These are phyloP conservation scores for Adelosebastes latens DNA, from an alignment of 2,797 vertebrate species.

Conservation along the genomic window DNA sequence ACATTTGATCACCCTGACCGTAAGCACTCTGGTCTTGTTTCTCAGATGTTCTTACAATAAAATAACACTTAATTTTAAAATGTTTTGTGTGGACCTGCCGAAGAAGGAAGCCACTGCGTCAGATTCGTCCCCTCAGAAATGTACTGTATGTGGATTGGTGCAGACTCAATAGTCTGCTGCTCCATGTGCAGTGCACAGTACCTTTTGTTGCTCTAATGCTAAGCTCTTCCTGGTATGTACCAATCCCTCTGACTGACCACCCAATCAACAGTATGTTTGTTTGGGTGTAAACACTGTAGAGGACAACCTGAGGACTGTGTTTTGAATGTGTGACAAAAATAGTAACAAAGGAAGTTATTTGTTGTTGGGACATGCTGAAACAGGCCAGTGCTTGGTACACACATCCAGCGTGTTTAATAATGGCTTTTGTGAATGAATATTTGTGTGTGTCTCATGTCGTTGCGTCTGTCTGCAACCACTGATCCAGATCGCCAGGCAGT, in stretches of 20 bases:
- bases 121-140: neutral
- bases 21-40: neutral
- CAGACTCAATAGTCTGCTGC: neutral
- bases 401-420: constrained; percentile 42
- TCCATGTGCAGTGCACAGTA: neutral
- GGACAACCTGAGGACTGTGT: constrained; percentile 1
- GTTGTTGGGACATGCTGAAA: constrained; percentile 56
- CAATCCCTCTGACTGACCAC: constrained; percentile 23
- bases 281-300: constrained; percentile 42
- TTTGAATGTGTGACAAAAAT: constrained; percentile 23
- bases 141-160: constrained; percentile 1
- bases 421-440: constrained; percentile 54
- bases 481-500: constrained; percentile 18
- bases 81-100: neutral
- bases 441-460: constrained; percentile 15
- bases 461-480: constrained; percentile 39
- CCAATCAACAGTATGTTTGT: constrained; percentile 40
- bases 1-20: too few species aligned
- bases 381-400: constrained; percentile 44
- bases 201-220: constrained; percentile 21
- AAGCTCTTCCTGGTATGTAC: constrained; percentile 31
- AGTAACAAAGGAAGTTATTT: constrained; percentile 31
- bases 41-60: neutral
- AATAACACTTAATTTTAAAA: neutral
- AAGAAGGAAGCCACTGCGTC: neutral